Conservation (phyloP, 2,113 vertebrate species). For the Lasiurus borealis region DNA sequence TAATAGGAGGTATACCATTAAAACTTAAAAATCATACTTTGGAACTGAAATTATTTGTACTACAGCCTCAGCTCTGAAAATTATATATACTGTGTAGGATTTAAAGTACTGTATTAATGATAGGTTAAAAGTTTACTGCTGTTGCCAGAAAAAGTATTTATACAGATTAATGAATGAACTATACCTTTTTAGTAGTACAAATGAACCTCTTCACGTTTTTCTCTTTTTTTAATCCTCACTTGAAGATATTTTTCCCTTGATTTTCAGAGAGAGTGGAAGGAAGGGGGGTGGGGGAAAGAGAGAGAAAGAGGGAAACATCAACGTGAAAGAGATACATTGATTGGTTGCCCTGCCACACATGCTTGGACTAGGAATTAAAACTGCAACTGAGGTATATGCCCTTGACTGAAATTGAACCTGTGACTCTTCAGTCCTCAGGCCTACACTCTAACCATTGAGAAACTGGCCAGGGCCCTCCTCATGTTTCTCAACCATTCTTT, state of each 20-base stretch:
- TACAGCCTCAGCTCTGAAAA: slow-evolving; percentile 19
- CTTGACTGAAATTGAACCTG: too few species aligned
- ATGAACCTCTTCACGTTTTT: neutral
- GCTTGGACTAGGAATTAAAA: too few species aligned
- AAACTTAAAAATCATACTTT: neutral
- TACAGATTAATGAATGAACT: neutral
- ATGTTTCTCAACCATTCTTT: neutral
- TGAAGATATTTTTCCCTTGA: too few species aligned
- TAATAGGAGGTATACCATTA: slow-evolving; percentile 15
- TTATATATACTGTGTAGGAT: neutral
- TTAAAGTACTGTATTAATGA: neutral
- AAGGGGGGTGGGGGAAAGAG: too few species aligned
- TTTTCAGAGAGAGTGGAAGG: too few species aligned
- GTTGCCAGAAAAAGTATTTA: neutral
- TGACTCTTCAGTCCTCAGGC: too few species aligned
- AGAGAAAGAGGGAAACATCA: too few species aligned
- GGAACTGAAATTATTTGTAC: neutral
- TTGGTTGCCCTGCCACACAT: too few species aligned
- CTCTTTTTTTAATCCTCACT: too few species aligned
- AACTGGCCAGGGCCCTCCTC: neutral
- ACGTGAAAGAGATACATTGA: too few species aligned
- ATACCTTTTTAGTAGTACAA: neutral
- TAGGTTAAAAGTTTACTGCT: neutral
- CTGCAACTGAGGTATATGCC: too few species aligned
- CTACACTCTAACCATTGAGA: too few species aligned